These are phyloP conservation scores for Potamilus streckersoni DNA, from an alignment of 1,140 invertebrate species.

Conservation along the genomic window DNA sequence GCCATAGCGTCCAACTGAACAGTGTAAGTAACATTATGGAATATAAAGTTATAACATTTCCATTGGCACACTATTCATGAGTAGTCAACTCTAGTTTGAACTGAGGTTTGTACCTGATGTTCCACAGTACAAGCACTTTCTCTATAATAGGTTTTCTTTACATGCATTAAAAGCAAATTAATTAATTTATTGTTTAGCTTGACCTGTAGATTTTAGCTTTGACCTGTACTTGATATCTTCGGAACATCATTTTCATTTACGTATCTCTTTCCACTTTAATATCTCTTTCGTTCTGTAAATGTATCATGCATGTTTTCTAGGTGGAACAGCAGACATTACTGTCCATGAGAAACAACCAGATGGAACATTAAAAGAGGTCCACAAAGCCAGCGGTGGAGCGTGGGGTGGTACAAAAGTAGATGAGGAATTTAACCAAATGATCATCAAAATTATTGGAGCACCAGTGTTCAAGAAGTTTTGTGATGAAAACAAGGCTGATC, in stretches of 20 bases:
- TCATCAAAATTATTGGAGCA: constrained; percentile 22
- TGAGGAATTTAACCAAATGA: constrained; percentile 23
- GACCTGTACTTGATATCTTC: not conserved
- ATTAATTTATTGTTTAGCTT: not conserved
- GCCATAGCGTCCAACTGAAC: not conserved
- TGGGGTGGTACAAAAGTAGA: constrained; percentile 35
- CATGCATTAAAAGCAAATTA: not conserved
- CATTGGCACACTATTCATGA: not conserved
- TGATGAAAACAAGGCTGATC: constrained; percentile 24
- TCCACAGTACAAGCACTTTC: not conserved
- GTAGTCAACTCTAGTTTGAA: not conserved
- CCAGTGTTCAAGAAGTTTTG: constrained; percentile 16
- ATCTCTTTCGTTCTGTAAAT: not conserved
- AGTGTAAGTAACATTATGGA: not conserved
- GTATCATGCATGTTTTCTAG: not conserved
- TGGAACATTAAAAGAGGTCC: constrained; percentile 22
- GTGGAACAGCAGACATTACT: constrained; percentile 30
- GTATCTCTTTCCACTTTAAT: not conserved
- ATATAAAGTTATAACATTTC: not conserved
- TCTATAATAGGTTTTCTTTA: not conserved
- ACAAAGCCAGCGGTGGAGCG: constrained; percentile 32
- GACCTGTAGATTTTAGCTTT: not conserved
- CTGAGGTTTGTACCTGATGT: no score
- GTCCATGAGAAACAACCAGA: constrained; percentile 19
- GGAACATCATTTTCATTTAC: not conserved